A percentile compares a stretch with the other conserved stretches of the same genome.
phyloP scores from a whole-genome alignment of 2,888 invertebrate genomes.

The Amiota communis region DNA sequence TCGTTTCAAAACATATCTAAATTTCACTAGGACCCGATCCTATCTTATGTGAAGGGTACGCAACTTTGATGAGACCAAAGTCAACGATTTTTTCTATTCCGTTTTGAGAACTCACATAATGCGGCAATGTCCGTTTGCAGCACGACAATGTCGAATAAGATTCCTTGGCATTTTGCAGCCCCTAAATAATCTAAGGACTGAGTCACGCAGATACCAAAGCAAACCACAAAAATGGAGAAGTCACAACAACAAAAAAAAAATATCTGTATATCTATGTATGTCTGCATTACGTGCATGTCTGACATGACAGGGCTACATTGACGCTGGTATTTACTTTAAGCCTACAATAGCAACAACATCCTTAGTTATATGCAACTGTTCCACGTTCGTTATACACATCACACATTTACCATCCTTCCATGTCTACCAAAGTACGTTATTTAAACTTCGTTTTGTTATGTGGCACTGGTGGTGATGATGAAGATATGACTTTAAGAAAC shows the following conservation, averaged over 20 bases:
- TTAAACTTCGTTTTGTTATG: no score
- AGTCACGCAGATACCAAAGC: not conserved
- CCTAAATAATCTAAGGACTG: not conserved
- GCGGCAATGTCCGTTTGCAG: conserved; percentile 31
- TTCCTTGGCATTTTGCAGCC: not conserved
- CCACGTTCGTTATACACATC: no score
- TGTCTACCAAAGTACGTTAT: no score
- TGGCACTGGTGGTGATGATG: conserved; percentile 3
- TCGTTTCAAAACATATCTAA: no score
- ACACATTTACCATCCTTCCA: no score
- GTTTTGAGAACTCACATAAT: conserved; percentile 29
- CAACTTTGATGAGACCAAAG: no score
- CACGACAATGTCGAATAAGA: conserved; percentile 10
- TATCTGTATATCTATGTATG: not conserved
- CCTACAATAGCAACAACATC: conserved; percentile 2
- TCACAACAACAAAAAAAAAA: conserved; percentile 24
- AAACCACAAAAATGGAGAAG: not conserved
- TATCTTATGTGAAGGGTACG: no score
- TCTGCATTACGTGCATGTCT: conserved; percentile 29
- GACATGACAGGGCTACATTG: conserved; percentile 18
- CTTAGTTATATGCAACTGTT: no score
- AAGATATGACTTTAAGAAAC: not conserved
- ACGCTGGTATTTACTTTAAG: not conserved
- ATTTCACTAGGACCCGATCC: no score
- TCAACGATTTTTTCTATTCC: no score